These are phyloP conservation scores for Dromas ardeola DNA, from an alignment of 2,113 vertebrate genomes.

Conservation along the genomic window DNA sequence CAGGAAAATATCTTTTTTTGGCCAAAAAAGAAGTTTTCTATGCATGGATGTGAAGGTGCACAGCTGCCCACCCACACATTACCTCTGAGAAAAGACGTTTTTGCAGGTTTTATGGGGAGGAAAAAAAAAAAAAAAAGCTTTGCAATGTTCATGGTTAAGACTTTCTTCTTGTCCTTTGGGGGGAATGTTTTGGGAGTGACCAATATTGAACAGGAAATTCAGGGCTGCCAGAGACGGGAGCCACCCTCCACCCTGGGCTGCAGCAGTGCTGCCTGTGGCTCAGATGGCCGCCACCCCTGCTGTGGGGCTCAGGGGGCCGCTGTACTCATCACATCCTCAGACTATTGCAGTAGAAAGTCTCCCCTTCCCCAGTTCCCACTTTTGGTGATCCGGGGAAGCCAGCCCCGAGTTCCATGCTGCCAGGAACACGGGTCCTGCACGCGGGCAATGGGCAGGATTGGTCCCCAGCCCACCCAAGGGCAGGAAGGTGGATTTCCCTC, in stretches of 20 bases:
- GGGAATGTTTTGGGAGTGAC: background rate
- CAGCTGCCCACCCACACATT: background rate
- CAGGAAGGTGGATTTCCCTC: background rate
- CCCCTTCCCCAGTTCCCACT: background rate
- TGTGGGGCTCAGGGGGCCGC: too few species aligned
- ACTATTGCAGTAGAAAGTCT: background rate
- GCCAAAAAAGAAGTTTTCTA: background rate
- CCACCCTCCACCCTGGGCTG: background rate
- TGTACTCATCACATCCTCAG: background rate
- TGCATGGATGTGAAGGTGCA: background rate
- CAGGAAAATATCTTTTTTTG: background rate
- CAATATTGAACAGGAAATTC: background rate
- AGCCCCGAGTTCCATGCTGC: accelerated
- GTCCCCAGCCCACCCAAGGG: background rate
- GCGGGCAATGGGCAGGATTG: background rate
- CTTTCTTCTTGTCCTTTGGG: background rate
- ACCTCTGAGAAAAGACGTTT: background rate
- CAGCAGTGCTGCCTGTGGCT: background rate
- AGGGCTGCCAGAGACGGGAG: background rate
- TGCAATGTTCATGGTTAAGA: background rate
- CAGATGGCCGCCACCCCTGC: background rate
- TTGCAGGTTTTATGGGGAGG: background rate
- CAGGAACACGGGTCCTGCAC: background rate
- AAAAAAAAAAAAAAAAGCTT: background rate
- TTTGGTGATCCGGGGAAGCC: background rate